A percentile compares a stretch with the other conserved stretches of the same genome.
Evolutionary conservation across 2,888 invertebrate genomes (phyloP).

Genomic region (Pandemis heparana): DNA sequence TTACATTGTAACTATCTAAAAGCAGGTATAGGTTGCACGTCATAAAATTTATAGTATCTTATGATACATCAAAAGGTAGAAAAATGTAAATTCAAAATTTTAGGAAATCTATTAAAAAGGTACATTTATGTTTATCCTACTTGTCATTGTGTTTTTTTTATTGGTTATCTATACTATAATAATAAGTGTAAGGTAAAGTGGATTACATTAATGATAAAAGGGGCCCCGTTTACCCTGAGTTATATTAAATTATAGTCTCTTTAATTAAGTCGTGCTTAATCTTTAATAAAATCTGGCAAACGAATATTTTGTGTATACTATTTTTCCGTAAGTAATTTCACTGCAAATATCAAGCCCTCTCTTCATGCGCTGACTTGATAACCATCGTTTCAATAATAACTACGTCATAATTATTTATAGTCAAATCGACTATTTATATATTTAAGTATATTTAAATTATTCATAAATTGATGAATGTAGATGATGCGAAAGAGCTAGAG

Average conservation of each 20-base stretch:
- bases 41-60: slow-evolving; percentile 6
- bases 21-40: slow-evolving; percentile 3
- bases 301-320: too few species aligned
- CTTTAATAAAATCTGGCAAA: neutral
- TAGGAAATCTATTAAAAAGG: neutral
- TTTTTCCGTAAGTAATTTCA: too few species aligned
- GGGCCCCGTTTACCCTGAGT: slow-evolving; percentile 1
- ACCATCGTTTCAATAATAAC: too few species aligned
- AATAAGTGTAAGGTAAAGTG: neutral
- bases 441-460: too few species aligned
- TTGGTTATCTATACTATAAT: neutral
- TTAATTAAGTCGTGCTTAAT: neutral
- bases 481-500: too few species aligned
- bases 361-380: too few species aligned
- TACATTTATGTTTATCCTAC: slow-evolving; percentile 1
- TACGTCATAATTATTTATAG: too few species aligned
- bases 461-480: too few species aligned
- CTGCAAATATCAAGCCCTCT: too few species aligned
- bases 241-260: neutral
- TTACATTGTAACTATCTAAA: neutral
- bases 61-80: slow-evolving; percentile 10
- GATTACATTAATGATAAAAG: neutral
- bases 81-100: neutral
- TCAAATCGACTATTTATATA: too few species aligned
- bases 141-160: neutral